Base-by-base conservation (phyloP, 2,888 invertebrate genomes). In the Neria commutata region DNA sequence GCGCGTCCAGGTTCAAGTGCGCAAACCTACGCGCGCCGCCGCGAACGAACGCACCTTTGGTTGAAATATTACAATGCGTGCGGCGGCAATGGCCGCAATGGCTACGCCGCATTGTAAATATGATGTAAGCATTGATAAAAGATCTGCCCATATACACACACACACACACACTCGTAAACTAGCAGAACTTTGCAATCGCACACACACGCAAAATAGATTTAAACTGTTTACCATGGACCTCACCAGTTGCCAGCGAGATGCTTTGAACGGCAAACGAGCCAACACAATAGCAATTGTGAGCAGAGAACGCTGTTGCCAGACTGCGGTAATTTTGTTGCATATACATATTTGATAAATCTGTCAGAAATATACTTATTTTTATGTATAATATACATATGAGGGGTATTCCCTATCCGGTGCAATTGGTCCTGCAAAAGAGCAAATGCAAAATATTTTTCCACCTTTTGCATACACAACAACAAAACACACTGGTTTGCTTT, bases 31-130 rank as follows among this genome's bases (percentile, higher is more conserved):
- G 72, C 72, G 70, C 50, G 49, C 63, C 58, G 33, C 46, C 14
- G 59, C 60, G 67, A 73, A 69, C 66, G 72, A n/a, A n/a, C n/a
- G n/a, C n/a, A n/a, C n/a, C n/a, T n/a, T n/a, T n/a, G n/a, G n/a
- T n/a, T 74, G 73, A 74, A 70, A 66, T 72, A 72, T 74, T 71
- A 74, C 74, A 72, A 72, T 72, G 74, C 74, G 68, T 70, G 67
- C 70, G 71, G 70, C 73, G 73, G 74, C 71, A 63, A 67, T 66
- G 61, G 67, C 63, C 55, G n/a, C n/a, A n/a, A n/a, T n/a, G n/a
- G n/a, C n/a, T 54, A 60, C 56, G 61, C 65, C 57, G 6, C 62
- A 67, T 62, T 67, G 60, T 65, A 66, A 63, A 64, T 60, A 64
- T 74, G 68, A 71, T 72, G 70, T 65, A 67, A 68, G 62, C 17